These are phyloP conservation scores for Nyctibius bracteatus DNA, from an alignment of 2,113 vertebrate species.

Conservation along the genomic window DNA sequence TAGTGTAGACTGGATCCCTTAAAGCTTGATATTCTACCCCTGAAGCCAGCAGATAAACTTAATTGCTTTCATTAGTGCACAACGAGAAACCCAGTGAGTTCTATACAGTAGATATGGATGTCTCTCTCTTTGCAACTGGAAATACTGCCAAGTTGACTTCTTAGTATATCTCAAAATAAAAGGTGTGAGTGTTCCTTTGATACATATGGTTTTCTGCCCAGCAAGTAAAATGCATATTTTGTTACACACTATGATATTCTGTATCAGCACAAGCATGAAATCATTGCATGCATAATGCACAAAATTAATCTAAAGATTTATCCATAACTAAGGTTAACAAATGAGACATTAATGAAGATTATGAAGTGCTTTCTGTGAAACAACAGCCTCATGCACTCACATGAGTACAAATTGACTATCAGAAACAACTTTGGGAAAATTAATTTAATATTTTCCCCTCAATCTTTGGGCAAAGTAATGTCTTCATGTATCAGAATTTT, in stretches of 20 bases:
- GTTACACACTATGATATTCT: neutral
- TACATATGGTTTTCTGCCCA: neutral
- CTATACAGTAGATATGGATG: too few relatives aligned
- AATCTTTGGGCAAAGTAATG: neutral
- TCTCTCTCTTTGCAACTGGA: neutral
- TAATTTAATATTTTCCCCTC: neutral
- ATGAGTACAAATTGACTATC: neutral
- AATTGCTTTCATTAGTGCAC: neutral
- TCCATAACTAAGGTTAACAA: neutral
- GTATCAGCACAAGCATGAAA: neutral
- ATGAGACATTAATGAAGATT: neutral
- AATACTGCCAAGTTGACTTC: neutral
- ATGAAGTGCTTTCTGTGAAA: neutral
- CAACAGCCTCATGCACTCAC: neutral
- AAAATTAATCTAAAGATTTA: neutral
- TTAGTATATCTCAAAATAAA: neutral
- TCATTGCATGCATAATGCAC: neutral
- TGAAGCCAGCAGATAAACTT: neutral
- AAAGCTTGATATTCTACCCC: neutral
- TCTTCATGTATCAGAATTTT: neutral
- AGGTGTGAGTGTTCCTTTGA: neutral
- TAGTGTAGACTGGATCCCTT: too few relatives aligned
- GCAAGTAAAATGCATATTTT: neutral
- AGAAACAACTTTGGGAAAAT: neutral
- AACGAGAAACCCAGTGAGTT: neutral